Evolutionary conservation across 2,113 vertebrate species (phyloP).

Genomic region (Heterotis niloticus): DNA sequence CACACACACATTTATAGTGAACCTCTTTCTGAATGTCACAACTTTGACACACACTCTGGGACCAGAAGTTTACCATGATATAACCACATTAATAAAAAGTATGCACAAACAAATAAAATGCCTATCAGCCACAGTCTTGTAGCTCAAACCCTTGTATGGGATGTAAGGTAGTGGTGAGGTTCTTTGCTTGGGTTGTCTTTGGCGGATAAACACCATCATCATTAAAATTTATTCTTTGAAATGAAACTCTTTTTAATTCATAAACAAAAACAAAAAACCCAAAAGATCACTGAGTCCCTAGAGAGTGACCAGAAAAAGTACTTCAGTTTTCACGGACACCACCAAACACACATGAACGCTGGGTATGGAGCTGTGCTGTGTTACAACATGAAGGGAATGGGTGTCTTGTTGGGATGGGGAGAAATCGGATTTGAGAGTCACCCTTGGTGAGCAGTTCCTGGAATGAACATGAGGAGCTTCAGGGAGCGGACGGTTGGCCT

Average conservation of each 20-base stretch:
- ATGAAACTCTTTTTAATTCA: slow-evolving; percentile 12
- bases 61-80: too few species aligned
- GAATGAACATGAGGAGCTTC: neutral
- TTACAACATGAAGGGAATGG: too few species aligned
- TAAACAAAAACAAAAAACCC: neutral
- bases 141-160: too few species aligned
- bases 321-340: slow-evolving; percentile 1
- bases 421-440: neutral
- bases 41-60: too few species aligned
- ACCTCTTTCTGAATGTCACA: neutral
- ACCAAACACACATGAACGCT: neutral
- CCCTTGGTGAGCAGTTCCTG: neutral
- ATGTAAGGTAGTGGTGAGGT: too few species aligned
- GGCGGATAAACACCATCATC: too few species aligned
- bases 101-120: too few species aligned
- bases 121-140: too few species aligned
- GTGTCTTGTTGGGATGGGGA: neutral
- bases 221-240: neutral
- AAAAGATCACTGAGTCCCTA: neutral
- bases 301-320: slow-evolving; percentile 1
- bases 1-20: neutral
- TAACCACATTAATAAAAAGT: too few species aligned
- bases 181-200: too few species aligned
- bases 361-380: neutral
- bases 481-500: neutral